Percentiles rank a stretch among this genome's conserved stretches.
Evolutionary conservation across 35 echinoderm and acorn worm genomes (phyloP).

Genomic region (Lytechinus pictus): DNA sequence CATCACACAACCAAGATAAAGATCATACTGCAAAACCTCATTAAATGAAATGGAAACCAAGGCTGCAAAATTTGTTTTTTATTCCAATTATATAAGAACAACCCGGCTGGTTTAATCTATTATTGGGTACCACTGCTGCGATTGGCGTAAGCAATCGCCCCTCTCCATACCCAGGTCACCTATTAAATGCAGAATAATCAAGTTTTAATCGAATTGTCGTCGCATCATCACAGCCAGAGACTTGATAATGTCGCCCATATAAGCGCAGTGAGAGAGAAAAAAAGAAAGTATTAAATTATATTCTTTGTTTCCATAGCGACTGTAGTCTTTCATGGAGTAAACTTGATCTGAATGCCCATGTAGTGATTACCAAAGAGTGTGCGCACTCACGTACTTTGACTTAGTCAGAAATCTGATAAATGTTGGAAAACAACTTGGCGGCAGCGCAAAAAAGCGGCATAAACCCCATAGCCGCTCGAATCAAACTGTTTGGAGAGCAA

Average conservation of each 20-base stretch:
- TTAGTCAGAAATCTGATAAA: background rate
- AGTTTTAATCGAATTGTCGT: background rate
- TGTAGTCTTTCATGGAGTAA: background rate
- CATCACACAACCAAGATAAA: too few relatives aligned
- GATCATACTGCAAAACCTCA: too few relatives aligned
- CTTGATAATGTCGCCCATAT: background rate
- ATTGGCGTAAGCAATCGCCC: background rate
- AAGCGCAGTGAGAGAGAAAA: background rate
- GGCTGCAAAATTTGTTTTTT: background rate
- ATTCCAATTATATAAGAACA: background rate
- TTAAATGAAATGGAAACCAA: background rate
- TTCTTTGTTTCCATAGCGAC: slow-evolving; percentile 8
- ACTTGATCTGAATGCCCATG: slow-evolving; percentile 3
- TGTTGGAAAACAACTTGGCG: background rate
- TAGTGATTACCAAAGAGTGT: background rate
- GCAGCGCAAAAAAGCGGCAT: background rate
- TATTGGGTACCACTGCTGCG: background rate
- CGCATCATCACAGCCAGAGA: background rate
- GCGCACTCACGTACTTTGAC: background rate
- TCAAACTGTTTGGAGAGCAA: background rate
- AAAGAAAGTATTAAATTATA: slow-evolving; percentile 3
- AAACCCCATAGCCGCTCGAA: background rate
- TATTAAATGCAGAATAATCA: background rate
- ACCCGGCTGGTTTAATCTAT: background rate
- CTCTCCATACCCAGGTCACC: background rate